Evolutionary conservation across 2,113 vertebrate genomes (phyloP).

Genomic region (Anguilla rostrata): DNA sequence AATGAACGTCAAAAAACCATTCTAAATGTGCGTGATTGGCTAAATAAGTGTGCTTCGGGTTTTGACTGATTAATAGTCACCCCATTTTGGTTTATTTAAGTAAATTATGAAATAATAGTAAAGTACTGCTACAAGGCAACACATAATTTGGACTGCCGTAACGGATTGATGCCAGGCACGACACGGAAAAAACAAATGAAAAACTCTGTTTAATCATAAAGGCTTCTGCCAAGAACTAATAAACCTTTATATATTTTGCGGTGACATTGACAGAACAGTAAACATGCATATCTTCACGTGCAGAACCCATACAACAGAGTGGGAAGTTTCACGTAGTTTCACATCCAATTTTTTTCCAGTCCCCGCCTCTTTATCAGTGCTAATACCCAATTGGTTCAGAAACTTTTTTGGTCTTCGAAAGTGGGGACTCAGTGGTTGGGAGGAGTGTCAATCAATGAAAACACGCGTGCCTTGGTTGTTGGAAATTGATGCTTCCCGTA

Average conservation of each 20-base stretch:
- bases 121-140: not conserved
- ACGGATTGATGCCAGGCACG: not conserved
- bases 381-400: slow-evolving; percentile 47
- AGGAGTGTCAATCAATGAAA: slow-evolving; percentile 54
- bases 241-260: not conserved
- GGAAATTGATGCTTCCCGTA: slow-evolving; percentile 51
- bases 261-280: not conserved
- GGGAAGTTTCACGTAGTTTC: not conserved
- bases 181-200: not conserved
- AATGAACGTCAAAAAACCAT: slow-evolving; percentile 7
- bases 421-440: slow-evolving; percentile 39
- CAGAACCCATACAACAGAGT: not conserved
- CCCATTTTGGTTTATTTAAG: not conserved
- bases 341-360: not conserved
- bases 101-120: not conserved
- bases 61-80: not conserved
- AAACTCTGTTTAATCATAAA: not conserved
- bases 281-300: not conserved
- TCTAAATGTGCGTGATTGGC: not conserved
- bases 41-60: not conserved
- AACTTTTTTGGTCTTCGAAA: not conserved
- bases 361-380: slow-evolving; percentile 39
- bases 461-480: slow-evolving; percentile 54
- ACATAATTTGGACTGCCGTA: not conserved
- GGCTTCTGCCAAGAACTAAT: not conserved